Conservation (phyloP, 2,888 invertebrate genomes). For the Lottia gigantea region DNA sequence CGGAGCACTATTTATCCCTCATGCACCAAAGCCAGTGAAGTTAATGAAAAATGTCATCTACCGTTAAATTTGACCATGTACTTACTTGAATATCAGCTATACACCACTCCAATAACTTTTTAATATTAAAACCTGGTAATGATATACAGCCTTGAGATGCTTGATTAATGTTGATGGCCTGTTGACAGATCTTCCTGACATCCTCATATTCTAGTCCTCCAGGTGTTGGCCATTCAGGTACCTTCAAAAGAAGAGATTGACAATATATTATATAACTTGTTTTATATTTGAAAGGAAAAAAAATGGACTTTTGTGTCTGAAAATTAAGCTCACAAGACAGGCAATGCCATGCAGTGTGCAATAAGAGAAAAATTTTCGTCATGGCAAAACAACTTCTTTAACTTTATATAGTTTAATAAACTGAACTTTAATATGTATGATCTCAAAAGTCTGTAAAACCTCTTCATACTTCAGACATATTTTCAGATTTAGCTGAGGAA, state of each 20-base stretch:
- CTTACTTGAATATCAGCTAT: constrained; percentile 51
- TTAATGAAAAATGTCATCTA: too few relatives aligned
- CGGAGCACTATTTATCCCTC: too few relatives aligned
- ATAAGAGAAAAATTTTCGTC: background rate
- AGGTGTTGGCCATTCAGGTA: constrained; percentile 31
- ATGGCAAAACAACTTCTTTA: background rate
- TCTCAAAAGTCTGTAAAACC: too few relatives aligned
- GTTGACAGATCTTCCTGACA: constrained; percentile 27
- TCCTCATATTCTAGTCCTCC: constrained; percentile 28
- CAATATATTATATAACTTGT: background rate
- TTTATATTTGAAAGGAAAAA: background rate
- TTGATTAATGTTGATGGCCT: constrained; percentile 14
- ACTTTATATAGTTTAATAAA: too few relatives aligned
- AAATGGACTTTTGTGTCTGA: background rate
- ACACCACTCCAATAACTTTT: constrained; percentile 42
- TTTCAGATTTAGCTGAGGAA: too few relatives aligned
- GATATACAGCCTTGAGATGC: constrained; percentile 19
- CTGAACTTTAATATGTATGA: too few relatives aligned
- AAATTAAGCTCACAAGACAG: background rate
- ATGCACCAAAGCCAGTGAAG: too few relatives aligned
- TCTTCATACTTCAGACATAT: too few relatives aligned
- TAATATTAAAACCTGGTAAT: constrained; percentile 17
- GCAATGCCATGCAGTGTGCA: background rate
- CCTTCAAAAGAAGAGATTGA: constrained; percentile 9
- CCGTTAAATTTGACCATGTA: too few relatives aligned